phyloP scores from a whole-genome alignment of 2,797 vertebrate genomes.

The Gymnopithys bicolor region DNA sequence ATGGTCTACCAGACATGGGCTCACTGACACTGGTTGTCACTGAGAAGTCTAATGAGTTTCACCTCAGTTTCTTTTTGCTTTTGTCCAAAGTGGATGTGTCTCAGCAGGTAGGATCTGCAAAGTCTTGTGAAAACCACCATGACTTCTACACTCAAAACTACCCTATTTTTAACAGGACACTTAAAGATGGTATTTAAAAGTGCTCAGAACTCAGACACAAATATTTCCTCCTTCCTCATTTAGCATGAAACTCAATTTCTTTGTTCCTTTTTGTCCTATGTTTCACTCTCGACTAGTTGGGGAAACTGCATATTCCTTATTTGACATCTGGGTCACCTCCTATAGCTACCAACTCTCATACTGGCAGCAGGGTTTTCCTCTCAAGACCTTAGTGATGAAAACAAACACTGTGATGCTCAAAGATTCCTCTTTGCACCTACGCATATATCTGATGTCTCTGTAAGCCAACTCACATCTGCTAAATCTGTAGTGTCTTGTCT shows the following conservation, averaged over 20 bases:
- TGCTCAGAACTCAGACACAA: neutral
- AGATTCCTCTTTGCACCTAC: neutral
- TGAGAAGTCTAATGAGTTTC: neutral
- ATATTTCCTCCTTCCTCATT: neutral
- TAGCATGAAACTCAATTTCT: neutral
- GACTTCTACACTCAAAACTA: neutral
- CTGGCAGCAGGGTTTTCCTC: neutral
- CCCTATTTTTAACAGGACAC: neutral
- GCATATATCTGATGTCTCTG: neutral
- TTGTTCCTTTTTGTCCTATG: neutral
- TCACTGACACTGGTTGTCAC: neutral
- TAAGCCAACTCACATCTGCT: neutral
- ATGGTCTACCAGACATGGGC: neutral
- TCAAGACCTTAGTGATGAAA: neutral
- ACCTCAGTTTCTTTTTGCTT: neutral
- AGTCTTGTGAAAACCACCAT: neutral
- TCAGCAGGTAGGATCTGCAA: neutral
- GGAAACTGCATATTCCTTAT: neutral
- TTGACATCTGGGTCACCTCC: neutral
- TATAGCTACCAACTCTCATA: neutral
- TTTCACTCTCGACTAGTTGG: neutral
- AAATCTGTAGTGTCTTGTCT: neutral
- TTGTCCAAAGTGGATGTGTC: neutral
- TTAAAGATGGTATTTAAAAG: neutral
- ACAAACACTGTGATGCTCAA: neutral